phyloP scores from a whole-genome alignment of 2,888 invertebrate species.

The Megaustenia siamemsis region DNA sequence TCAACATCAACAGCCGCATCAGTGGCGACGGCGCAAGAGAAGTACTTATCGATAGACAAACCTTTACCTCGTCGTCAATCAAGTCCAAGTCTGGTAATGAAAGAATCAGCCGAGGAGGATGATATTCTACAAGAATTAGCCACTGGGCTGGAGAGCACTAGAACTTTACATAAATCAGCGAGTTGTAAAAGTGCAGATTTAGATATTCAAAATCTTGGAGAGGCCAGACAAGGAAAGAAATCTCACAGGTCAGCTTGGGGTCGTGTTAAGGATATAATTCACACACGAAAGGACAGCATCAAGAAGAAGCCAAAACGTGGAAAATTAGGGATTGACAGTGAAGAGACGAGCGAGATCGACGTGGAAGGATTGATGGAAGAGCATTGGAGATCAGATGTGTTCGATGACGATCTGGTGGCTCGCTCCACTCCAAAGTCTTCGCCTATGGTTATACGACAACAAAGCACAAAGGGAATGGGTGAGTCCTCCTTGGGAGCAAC shows the following conservation, averaged over 20 bases:
- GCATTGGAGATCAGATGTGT: conserved; percentile 58
- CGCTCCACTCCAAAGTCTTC: conserved; percentile 72
- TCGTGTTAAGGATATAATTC: conserved; percentile 88
- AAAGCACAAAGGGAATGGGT: conserved; percentile 62
- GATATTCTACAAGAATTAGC: conserved; percentile 56
- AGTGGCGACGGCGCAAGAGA: conserved; percentile 54
- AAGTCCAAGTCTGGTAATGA: conserved; percentile 69
- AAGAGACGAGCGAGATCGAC: conserved; percentile 72
- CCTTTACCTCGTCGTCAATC: conserved; percentile 72
- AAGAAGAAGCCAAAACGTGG: conserved; percentile 82
- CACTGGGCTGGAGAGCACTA: conserved; percentile 15
- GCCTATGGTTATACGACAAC: conserved; percentile 67
- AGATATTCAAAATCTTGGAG: conserved; percentile 41
- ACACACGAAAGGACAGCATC: conserved; percentile 86
- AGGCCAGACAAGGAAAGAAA: conserved; percentile 63
- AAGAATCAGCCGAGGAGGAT: conserved; percentile 60
- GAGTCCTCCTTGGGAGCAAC: conserved; percentile 61
- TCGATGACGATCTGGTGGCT: conserved; percentile 69
- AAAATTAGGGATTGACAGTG: conserved; percentile 61
- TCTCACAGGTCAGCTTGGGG: conserved; percentile 86
- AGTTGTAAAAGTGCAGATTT: conserved; percentile 70
- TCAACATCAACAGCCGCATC: conserved; percentile 15
- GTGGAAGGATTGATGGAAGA: conserved; percentile 66
- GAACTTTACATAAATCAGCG: conserved; percentile 66
- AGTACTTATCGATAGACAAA: conserved; percentile 60